Percentiles rank a stretch among this genome's conserved stretches.
Evolutionary conservation across 30 jellyfish, hydroid and myxozoan species (phyloP).

Genomic region (Aurelia sp.): DNA sequence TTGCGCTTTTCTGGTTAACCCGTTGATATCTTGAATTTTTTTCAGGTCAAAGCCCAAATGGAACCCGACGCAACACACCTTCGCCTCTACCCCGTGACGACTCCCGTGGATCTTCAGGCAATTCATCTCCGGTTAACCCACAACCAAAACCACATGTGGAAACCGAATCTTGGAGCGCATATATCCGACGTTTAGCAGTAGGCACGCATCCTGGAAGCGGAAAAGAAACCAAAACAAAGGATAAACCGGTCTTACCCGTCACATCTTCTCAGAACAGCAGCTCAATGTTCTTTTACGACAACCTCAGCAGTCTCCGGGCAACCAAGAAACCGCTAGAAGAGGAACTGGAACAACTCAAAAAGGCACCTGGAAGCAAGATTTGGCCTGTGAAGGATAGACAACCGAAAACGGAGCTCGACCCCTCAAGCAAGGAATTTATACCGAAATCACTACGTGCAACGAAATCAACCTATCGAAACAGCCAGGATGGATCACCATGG

Average conservation of each 20-base stretch:
- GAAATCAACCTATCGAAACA: slow-evolving; percentile 49
- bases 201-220: slow-evolving; percentile 62
- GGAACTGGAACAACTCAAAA: slow-evolving; percentile 45
- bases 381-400: slow-evolving; percentile 42
- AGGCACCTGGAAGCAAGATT: slow-evolving; percentile 80
- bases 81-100: slow-evolving; percentile 75
- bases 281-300: slow-evolving; percentile 97
- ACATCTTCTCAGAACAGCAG: slow-evolving; percentile 65
- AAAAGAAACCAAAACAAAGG: slow-evolving; percentile 24
- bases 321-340: slow-evolving; percentile 72
- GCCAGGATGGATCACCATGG: slow-evolving; percentile 60
- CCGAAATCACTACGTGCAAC: slow-evolving; percentile 83
- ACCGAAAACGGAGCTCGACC: slow-evolving; percentile 78
- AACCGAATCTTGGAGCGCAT: slow-evolving; percentile 69
- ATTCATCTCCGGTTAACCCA: slow-evolving; percentile 54
- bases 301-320: slow-evolving; percentile 94
- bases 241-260: slow-evolving; percentile 30
- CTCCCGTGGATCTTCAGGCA: slow-evolving; percentile 72
- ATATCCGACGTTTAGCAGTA: slow-evolving; percentile 69
- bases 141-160: slow-evolving; percentile 42
- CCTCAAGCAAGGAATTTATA: slow-evolving; percentile 96
- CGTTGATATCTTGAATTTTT: background rate
- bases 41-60: slow-evolving; percentile 68
- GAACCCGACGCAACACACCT: slow-evolving; percentile 60
- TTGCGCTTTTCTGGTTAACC: no score